Evolutionary conservation across 2,888 invertebrate genomes (phyloP).

Genomic region (Cheilosia variabilis): DNA sequence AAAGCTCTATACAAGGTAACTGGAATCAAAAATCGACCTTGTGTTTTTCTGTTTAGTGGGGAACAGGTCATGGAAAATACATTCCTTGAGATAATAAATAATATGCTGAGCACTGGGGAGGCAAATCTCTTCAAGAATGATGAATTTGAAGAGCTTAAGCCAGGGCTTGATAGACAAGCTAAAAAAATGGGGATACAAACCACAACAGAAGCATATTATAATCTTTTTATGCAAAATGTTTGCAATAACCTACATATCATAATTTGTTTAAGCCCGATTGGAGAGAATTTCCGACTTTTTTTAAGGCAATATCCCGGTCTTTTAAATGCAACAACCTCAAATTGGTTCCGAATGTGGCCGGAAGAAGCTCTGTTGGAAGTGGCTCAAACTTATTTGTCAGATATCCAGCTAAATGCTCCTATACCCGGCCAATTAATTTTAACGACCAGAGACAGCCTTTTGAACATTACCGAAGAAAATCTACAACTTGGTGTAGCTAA

Average conservation of each 20-base stretch:
- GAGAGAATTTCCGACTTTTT: slow-evolving; percentile 91
- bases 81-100: slow-evolving; percentile 95
- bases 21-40: slow-evolving; percentile 90
- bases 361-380: slow-evolving; percentile 94
- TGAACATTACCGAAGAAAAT: slow-evolving; percentile 85
- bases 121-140: slow-evolving; percentile 94
- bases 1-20: slow-evolving; percentile 89
- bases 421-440: slow-evolving; percentile 86
- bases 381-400: slow-evolving; percentile 91
- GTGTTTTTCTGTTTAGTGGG: slow-evolving; percentile 93
- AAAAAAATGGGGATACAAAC: slow-evolving; percentile 84
- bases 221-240: slow-evolving; percentile 91
- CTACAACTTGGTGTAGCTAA: slow-evolving; percentile 88
- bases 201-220: slow-evolving; percentile 89
- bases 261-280: slow-evolving; percentile 95
- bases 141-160: slow-evolving; percentile 90
- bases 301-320: slow-evolving; percentile 94
- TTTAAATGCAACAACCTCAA: slow-evolving; percentile 94
- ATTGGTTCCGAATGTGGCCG: slow-evolving; percentile 96
- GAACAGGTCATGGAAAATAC: slow-evolving; percentile 93
- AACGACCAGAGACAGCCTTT: slow-evolving; percentile 77
- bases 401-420: slow-evolving; percentile 88
- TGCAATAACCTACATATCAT: slow-evolving; percentile 91
- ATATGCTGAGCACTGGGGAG: slow-evolving; percentile 94
- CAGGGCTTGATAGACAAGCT: slow-evolving; percentile 79